Base-by-base conservation (phyloP, 2,888 invertebrate species). In the Herminia tarsipennalis region DNA sequence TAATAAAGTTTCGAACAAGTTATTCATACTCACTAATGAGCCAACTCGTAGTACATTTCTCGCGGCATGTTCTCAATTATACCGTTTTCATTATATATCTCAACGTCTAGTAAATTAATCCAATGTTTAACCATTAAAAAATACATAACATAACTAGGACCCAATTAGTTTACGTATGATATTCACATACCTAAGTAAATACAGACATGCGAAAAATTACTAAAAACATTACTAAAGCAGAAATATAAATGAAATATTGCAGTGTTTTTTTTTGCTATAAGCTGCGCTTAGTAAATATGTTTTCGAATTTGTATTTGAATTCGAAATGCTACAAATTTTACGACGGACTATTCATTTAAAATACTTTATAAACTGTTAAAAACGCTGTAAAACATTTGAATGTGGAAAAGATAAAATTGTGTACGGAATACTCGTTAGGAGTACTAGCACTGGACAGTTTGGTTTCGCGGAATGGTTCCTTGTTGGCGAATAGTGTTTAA, bases 11-110 rank as follows among this genome's bases (percentile, higher is more conserved):
- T 30, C 37, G 40, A 49, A 38, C 41, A 55, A 70, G 65, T 70
- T 65, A 66, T 72, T 70, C 57, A 60, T 62, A 52, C 49, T 57
- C 41, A 48, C 56, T 70, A 69, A 70, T 69, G 64, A 67, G 59
- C 54, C 53, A 53, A 64, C 62, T 59, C 54, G 38, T 53, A 55
- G 49, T 61, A 55, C 42, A 57, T 57, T 63, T 60, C 58, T 49
- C 53, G 46, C 45, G 39, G 49, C 46, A 45, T 59, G 44, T 52
- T 56, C 59, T 59, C 65, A 64, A 66, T 60, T 70, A 62, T 50
- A 39, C 34, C 43, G 47, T 67, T 69, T 66, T 57, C 64, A 64
- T 66, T 70, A 61, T 56, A 48, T 40, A 18, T 8, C 12, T 20
- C 17, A 16, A 10, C 16, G 17, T 10, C 12, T 9, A 10, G 9